Evolutionary conservation across 2,113 vertebrate genomes (phyloP).

Genomic region (Dipodomys stephensi): DNA sequence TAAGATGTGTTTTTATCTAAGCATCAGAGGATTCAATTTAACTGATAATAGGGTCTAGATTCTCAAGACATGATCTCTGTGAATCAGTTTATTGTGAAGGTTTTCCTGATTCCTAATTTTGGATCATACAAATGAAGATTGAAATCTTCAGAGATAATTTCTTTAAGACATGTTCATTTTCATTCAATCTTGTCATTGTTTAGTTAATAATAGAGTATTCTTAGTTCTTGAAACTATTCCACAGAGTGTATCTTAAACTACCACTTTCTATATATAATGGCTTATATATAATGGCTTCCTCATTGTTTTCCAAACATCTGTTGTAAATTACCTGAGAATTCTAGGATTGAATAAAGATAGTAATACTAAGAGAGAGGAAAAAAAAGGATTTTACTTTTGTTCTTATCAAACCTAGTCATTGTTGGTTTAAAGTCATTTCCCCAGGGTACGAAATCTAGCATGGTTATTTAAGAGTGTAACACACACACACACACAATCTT

Average conservation of each 20-base stretch:
- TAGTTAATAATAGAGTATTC: not conserved
- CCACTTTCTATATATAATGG: not conserved
- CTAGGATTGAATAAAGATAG: not conserved
- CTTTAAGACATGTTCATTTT: not conserved
- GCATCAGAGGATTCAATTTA: not conserved
- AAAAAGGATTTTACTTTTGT: not conserved
- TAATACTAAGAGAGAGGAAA: not conserved
- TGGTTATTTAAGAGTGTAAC: not conserved
- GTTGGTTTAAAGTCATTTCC: not conserved
- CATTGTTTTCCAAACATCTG: not conserved
- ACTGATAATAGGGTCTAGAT: not conserved
- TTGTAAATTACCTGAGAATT: not conserved
- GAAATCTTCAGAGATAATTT: not conserved
- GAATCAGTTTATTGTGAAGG: constrained; percentile 5
- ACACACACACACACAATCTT: not conserved
- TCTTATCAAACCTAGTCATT: not conserved
- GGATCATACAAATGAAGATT: constrained; percentile 6
- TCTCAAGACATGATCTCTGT: not conserved
- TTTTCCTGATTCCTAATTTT: not conserved
- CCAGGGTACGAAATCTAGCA: not conserved
- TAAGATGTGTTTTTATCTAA: not conserved
- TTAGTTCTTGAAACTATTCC: not conserved
- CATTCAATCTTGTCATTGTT: not conserved
- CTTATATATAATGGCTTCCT: not conserved
- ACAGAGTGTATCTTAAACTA: not conserved